These are phyloP conservation scores for Caenorhabditis angaria DNA, from an alignment of 2,888 invertebrate genomes.

Conservation along the genomic window DNA sequence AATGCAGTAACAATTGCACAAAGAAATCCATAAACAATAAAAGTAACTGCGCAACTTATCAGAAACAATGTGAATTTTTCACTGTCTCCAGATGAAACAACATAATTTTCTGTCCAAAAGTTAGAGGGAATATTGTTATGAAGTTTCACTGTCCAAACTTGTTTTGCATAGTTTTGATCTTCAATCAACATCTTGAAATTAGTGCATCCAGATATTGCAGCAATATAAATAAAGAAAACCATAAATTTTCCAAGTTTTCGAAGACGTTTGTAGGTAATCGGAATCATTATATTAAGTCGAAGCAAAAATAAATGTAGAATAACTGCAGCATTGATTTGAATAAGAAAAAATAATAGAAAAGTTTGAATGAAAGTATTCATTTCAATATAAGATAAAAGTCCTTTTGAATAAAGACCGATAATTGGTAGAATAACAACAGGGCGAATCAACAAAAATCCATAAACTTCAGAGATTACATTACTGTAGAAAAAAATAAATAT, in stretches of 20 bases:
- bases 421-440: slow-evolving; percentile 32
- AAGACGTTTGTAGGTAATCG: slow-evolving; percentile 11
- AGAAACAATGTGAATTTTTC: slow-evolving; percentile 17
- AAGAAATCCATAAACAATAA: slow-evolving; percentile 5
- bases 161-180: slow-evolving; percentile 23
- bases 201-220: slow-evolving; percentile 3
- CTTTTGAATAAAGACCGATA: slow-evolving; percentile 24
- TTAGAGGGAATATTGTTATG: slow-evolving; percentile 14
- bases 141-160: slow-evolving; percentile 3
- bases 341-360: slow-evolving; percentile 16
- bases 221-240: slow-evolving; percentile 8
- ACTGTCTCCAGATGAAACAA: slow-evolving; percentile 23
- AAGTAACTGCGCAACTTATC: slow-evolving; percentile 13
- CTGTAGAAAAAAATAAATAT: slow-evolving; percentile 9
- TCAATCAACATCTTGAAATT: slow-evolving; percentile 16
- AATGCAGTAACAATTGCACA: slow-evolving; percentile 17
- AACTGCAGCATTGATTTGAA: slow-evolving; percentile 26
- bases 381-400: slow-evolving; percentile 10
- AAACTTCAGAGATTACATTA: slow-evolving; percentile 16
- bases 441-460: slow-evolving; percentile 28
- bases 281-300: slow-evolving; percentile 24
- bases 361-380: slow-evolving; percentile 20
- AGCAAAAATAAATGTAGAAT: slow-evolving; percentile 25
- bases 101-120: slow-evolving; percentile 17
- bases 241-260: slow-evolving; percentile 1